These are phyloP conservation scores for Reticulitermes lucifugus DNA, from an alignment of 2,888 invertebrate genomes.

Conservation along the genomic window DNA sequence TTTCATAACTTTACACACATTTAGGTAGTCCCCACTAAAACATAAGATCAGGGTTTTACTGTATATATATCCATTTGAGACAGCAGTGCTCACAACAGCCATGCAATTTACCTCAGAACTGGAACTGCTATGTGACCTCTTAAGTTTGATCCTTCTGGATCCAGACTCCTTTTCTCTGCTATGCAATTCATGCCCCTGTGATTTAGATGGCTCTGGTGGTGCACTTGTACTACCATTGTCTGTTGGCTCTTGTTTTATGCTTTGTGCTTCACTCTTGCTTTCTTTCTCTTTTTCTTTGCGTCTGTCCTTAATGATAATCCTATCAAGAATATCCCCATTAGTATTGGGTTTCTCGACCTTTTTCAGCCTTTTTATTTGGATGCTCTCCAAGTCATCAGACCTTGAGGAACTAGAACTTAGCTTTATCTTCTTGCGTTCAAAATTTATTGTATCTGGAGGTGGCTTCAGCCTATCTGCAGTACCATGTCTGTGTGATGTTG, in stretches of 20 bases:
- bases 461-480: slow-evolving; percentile 46
- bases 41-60: no score
- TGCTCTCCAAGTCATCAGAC: slow-evolving; percentile 41
- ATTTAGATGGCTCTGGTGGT: neutral
- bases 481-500: neutral
- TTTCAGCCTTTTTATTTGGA: slow-evolving; percentile 34
- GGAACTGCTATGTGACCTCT: slow-evolving; percentile 20
- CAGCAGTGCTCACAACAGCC: no score
- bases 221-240: neutral
- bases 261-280: neutral
- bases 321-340: slow-evolving; percentile 27
- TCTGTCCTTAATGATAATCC: slow-evolving; percentile 31
- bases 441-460: slow-evolving; percentile 48
- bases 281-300: slow-evolving; percentile 32
- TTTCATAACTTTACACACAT: no score
- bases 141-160: slow-evolving; percentile 11
- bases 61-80: no score
- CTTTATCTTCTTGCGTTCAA: slow-evolving; percentile 46
- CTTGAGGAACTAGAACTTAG: slow-evolving; percentile 36
- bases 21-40: no score
- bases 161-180: neutral
- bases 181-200: neutral
- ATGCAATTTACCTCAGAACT: slow-evolving; percentile 11
- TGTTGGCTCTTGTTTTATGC: neutral
- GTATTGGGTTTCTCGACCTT: neutral